Percentiles rank a stretch among this genome's conserved stretches.
phyloP scores from a whole-genome alignment of 2,888 invertebrate genomes.

The Branchipolynoe longqiensis region DNA sequence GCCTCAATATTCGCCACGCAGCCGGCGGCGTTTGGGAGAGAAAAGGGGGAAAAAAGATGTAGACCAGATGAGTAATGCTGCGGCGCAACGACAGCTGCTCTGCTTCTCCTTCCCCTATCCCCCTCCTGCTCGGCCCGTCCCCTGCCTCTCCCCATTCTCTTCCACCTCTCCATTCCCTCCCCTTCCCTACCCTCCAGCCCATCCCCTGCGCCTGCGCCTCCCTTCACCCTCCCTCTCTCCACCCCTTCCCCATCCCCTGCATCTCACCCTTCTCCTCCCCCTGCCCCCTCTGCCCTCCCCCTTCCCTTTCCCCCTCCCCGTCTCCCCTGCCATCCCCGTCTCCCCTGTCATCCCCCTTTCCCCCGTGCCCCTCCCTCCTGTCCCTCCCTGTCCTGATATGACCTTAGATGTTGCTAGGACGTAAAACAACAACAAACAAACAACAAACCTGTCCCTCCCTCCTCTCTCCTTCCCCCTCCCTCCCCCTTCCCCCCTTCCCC shows the following conservation, averaged over 20 bases:
- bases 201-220: background rate
- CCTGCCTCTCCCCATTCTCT: background rate
- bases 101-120: background rate
- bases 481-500: too few relatives aligned
- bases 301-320: background rate
- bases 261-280: background rate
- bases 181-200: background rate
- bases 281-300: background rate
- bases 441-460: too few relatives aligned
- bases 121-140: too few relatives aligned
- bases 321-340: background rate
- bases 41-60: slow-evolving; percentile 42
- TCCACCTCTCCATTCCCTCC: background rate
- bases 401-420: too few relatives aligned
- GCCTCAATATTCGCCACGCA: slow-evolving; percentile 13
- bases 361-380: background rate
- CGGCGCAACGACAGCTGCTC: slow-evolving; percentile 9
- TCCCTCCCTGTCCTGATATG: too few relatives aligned
- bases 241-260: background rate
- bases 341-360: background rate
- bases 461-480: too few relatives aligned
- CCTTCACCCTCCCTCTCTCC: background rate
- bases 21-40: background rate
- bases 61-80: slow-evolving; percentile 31
- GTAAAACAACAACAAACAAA: too few relatives aligned